Percentiles rank a stretch among this genome's conserved stretches.
These are phyloP conservation scores for Amiota minor DNA, from an alignment of 2,888 invertebrate genomes.

Conservation along the genomic window DNA sequence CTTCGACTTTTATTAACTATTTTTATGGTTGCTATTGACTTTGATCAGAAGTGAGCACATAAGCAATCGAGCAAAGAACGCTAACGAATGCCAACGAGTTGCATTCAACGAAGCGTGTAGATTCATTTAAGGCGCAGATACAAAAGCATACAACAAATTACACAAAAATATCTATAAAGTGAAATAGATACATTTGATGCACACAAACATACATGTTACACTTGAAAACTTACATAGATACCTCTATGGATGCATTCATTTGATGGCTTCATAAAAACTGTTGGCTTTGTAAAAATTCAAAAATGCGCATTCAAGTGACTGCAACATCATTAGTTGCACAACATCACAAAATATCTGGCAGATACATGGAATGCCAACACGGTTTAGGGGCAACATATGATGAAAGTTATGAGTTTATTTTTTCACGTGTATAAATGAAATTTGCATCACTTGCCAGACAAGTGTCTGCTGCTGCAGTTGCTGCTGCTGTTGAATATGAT, in stretches of 20 bases:
- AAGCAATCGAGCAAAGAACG: too few relatives aligned
- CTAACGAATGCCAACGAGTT: too few relatives aligned
- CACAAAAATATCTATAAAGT: constrained; percentile 37
- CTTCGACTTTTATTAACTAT: too few relatives aligned
- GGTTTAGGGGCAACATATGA: not conserved
- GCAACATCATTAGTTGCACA: constrained; percentile 68
- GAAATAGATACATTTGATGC: constrained; percentile 12
- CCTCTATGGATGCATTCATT: constrained; percentile 1
- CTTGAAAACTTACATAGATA: not conserved
- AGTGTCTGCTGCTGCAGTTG: constrained; percentile 49
- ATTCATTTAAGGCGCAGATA: not conserved
- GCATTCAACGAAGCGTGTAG: too few relatives aligned
- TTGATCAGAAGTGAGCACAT: too few relatives aligned
- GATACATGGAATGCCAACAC: too few relatives aligned
- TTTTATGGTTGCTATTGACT: not conserved
- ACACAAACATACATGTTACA: not conserved
- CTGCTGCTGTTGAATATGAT: constrained; percentile 50
- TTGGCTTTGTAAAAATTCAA: constrained; percentile 56
- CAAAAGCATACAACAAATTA: constrained; percentile 14
- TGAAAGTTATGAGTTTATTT: constrained; percentile 41
- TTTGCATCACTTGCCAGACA: constrained; percentile 67
- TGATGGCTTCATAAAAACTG: constrained; percentile 31
- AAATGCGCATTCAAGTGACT: constrained; percentile 66
- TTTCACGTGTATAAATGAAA: constrained; percentile 66
- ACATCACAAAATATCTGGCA: too few relatives aligned